A percentile compares a stretch with the other conserved stretches of the same genome.
Evolutionary conservation across 2,888 invertebrate genomes (phyloP).

Genomic region (Diloba caeruleocephala): DNA sequence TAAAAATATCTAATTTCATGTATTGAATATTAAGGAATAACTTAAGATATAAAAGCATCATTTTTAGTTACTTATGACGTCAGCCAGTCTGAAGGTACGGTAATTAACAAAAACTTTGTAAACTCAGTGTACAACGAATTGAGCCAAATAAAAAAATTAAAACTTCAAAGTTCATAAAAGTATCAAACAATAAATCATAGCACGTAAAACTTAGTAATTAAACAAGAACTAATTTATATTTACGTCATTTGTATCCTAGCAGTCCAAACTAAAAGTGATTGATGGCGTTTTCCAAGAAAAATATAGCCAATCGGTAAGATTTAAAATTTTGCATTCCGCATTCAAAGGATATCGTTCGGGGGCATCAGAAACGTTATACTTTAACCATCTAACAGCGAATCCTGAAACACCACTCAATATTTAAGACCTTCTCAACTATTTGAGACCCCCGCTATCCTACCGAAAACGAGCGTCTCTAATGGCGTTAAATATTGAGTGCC

Average conservation of each 20-base stretch:
- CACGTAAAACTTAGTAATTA: slow-evolving; percentile 77
- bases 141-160: slow-evolving; percentile 33
- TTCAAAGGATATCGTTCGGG: neutral
- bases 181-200: slow-evolving; percentile 75
- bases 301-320: slow-evolving; percentile 44
- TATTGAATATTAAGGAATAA: too few relatives aligned
- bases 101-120: slow-evolving; percentile 22
- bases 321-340: slow-evolving; percentile 4
- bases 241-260: slow-evolving; percentile 71
- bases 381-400: too few relatives aligned
- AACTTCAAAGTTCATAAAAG: slow-evolving; percentile 43
- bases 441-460: too few relatives aligned
- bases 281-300: slow-evolving; percentile 71
- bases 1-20: too few relatives aligned
- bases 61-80: slow-evolving; percentile 2
- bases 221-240: slow-evolving; percentile 75
- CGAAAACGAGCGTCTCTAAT: too few relatives aligned
- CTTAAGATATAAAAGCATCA: too few relatives aligned
- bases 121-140: slow-evolving; percentile 8
- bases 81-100: slow-evolving; percentile 3
- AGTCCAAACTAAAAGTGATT: slow-evolving; percentile 74
- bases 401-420: too few relatives aligned
- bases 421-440: too few relatives aligned
- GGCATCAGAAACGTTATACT: too few relatives aligned
- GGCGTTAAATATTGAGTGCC: too few relatives aligned